Evolutionary conservation across 2,797 vertebrate genomes (phyloP).

Genomic region (Lacerta agilis): DNA sequence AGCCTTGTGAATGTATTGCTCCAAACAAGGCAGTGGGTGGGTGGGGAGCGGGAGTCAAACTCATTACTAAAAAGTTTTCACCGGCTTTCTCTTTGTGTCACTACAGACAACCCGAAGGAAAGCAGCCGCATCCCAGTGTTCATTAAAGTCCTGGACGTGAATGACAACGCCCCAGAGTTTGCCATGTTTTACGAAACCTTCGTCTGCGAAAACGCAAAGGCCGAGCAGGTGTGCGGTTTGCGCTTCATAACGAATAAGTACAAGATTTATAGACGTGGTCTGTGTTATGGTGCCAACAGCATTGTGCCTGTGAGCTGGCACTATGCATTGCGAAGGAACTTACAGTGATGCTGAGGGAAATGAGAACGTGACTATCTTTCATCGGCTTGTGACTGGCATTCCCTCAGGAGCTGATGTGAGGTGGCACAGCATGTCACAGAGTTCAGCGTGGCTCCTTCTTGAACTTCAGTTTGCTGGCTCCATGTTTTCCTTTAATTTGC

Average conservation of each 20-base stretch:
- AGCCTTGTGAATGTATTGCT: neutral
- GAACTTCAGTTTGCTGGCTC: constrained; percentile 22
- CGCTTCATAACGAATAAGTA: constrained; percentile 23
- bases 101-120: constrained; percentile 89
- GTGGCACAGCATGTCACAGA: constrained; percentile 29
- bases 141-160: constrained; percentile 91
- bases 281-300: constrained; percentile 3
- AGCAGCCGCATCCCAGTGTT: constrained; percentile 88
- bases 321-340: constrained; percentile 38
- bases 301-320: constrained; percentile 21
- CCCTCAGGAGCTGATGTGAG: constrained; percentile 18
- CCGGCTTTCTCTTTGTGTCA: constrained; percentile 61
- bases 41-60: neutral
- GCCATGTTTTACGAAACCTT: constrained; percentile 91
- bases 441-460: constrained; percentile 25
- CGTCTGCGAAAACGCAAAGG: constrained; percentile 93
- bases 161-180: constrained; percentile 93
- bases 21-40: neutral
- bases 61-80: constrained; percentile 36
- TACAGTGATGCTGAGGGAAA: constrained; percentile 50
- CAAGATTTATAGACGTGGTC: constrained; percentile 20
- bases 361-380: constrained; percentile 16
- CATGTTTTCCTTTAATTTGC: neutral
- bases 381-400: constrained; percentile 34
- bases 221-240: constrained; percentile 87